A percentile compares a stretch with the other conserved stretches of the same genome.
Conservation (phyloP, 2,797 vertebrate genomes). For the Chelon auratus region DNA sequence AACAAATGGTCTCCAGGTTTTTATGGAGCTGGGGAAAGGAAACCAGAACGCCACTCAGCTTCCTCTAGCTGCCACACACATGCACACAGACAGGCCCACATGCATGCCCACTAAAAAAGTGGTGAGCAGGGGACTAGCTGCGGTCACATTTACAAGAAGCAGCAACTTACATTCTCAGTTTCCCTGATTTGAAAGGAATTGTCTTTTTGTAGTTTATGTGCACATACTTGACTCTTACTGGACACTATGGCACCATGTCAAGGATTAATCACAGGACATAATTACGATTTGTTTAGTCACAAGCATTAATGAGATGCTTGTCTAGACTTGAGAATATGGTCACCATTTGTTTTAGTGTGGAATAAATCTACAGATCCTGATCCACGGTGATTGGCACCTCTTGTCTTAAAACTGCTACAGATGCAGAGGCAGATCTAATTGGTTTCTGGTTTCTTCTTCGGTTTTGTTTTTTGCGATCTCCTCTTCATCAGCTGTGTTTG, state of each 20-base stretch:
- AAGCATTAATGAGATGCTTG: neutral
- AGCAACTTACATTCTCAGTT: conserved; percentile 42
- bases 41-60: conserved; percentile 67
- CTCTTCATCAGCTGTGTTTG: too few species aligned
- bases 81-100: conserved; percentile 35
- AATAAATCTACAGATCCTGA: too few species aligned
- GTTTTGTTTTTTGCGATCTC: too few species aligned
- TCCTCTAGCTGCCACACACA: conserved; percentile 52
- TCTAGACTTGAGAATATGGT: too few species aligned
- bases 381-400: too few species aligned
- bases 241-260: conserved; percentile 11
- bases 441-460: too few species aligned
- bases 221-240: conserved; percentile 15
- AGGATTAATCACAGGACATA: neutral
- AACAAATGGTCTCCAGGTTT: conserved; percentile 68
- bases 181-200: conserved; percentile 45
- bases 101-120: conserved; percentile 50
- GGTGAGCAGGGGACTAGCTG: conserved; percentile 52
- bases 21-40: conserved; percentile 68
- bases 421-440: too few species aligned
- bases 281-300: neutral
- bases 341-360: too few species aligned
- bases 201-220: conserved; percentile 24
- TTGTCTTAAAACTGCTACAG: too few species aligned
- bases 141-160: conserved; percentile 55